Evolutionary conservation across 2,888 invertebrate genomes (phyloP).

Genomic region (Eupeodes latifasciatus): DNA sequence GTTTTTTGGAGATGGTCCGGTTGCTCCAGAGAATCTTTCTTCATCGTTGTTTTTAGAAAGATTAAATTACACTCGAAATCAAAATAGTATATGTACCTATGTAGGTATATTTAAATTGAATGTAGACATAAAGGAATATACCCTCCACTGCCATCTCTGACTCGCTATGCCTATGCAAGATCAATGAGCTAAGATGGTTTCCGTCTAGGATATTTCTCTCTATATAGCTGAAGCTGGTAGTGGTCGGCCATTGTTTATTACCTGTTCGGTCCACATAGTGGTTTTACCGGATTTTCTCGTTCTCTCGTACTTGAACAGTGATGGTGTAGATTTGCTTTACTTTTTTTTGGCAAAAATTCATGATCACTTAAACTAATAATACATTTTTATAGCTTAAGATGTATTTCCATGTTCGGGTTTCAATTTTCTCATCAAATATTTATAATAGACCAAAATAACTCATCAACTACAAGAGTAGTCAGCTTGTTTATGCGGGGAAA

Average conservation of each 20-base stretch:
- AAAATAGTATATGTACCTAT: too few species aligned
- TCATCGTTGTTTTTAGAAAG: constrained; percentile 35
- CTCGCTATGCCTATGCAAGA: constrained; percentile 1
- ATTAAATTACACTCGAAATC: constrained; percentile 66
- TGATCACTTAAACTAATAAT: neutral
- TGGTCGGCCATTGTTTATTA: constrained; percentile 67
- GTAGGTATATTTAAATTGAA: neutral
- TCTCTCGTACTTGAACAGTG: constrained; percentile 44
- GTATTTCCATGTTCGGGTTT: neutral
- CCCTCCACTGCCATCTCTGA: neutral
- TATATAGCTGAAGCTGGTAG: neutral
- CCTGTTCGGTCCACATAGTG: constrained; percentile 63
- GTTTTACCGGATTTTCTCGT: constrained; percentile 74
- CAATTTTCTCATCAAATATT: neutral
- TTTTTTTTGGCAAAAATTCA: constrained; percentile 25
- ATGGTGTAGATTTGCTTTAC: neutral
- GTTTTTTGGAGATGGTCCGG: constrained; percentile 57
- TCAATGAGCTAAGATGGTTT: constrained; percentile 57
- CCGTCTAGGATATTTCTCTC: constrained; percentile 46
- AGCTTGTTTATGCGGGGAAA: constrained; percentile 10
- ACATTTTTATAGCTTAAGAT: neutral
- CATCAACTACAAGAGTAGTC: neutral
- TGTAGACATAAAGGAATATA: neutral
- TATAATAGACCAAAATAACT: neutral
- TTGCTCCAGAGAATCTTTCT: constrained; percentile 63